These are phyloP conservation scores for Lomographa bimaculata DNA, from an alignment of 2,888 invertebrate genomes.

Conservation along the genomic window DNA sequence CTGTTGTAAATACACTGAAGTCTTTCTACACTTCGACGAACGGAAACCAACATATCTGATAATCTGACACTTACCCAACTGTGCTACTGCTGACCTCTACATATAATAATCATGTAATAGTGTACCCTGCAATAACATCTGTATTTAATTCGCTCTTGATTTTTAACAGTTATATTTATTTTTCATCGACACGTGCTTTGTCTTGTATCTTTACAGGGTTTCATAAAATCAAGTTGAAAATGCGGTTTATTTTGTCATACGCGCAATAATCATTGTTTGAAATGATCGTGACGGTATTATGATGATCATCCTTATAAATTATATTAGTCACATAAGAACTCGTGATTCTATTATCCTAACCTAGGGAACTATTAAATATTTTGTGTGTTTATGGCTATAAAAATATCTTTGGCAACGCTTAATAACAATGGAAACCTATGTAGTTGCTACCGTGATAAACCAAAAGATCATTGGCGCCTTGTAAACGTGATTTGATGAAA, in stretches of 20 bases:
- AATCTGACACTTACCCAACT: slow-evolving; percentile 37
- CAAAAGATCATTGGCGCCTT: too few relatives aligned
- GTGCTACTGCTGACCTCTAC: slow-evolving; percentile 37
- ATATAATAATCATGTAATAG: slow-evolving; percentile 27
- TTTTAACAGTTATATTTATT: slow-evolving; percentile 29
- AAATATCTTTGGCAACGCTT: too few relatives aligned
- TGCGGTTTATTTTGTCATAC: too few relatives aligned
- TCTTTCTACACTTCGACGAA: slow-evolving; percentile 34
- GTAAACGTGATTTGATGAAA: slow-evolving; percentile 20
- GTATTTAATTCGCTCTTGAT: slow-evolving; percentile 32
- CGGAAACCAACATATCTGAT: slow-evolving; percentile 32
- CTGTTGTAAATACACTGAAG: slow-evolving; percentile 52
- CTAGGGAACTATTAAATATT: too few relatives aligned
- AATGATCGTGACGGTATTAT: too few relatives aligned
- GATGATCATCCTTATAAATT: too few relatives aligned
- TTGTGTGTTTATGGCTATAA: too few relatives aligned
- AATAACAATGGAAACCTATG: too few relatives aligned
- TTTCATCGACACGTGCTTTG: slow-evolving; percentile 32
- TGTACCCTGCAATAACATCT: slow-evolving; percentile 28
- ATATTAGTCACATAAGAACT: too few relatives aligned
- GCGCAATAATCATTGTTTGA: too few relatives aligned
- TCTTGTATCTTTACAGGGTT: slow-evolving; percentile 19
- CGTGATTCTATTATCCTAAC: too few relatives aligned
- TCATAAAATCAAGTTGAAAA: slow-evolving; percentile 15
- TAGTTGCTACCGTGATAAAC: too few relatives aligned